phyloP scores from a whole-genome alignment of 1,140 invertebrate species.

The Temnothorax nylanderi region DNA sequence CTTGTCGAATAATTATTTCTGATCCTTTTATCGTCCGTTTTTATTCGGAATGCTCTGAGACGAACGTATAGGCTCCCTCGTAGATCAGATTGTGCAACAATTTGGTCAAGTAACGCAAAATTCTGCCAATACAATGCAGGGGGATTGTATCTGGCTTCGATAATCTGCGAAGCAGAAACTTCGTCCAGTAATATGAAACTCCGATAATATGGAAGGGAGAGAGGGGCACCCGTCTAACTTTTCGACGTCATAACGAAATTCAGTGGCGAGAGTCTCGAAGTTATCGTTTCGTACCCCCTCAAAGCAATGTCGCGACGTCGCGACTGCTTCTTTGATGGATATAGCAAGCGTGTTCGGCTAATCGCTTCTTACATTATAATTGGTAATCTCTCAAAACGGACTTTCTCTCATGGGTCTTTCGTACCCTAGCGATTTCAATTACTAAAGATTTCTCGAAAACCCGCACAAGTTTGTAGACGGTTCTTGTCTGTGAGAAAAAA shows the following conservation, averaged over 20 bases:
- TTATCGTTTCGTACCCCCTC: conserved; percentile 47
- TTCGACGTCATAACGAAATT: conserved; percentile 54
- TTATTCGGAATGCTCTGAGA: neutral
- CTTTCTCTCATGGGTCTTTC: too few species aligned
- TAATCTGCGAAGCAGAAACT: conserved; percentile 54
- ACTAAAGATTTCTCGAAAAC: too few species aligned
- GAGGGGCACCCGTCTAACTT: conserved; percentile 15
- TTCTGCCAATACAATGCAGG: neutral
- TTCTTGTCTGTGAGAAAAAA: too few species aligned
- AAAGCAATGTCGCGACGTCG: conserved; percentile 22
- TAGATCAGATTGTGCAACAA: conserved; percentile 31
- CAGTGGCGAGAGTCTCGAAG: conserved; percentile 44
- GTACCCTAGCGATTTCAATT: too few species aligned
- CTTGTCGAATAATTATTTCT: neutral
- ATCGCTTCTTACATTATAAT: conserved; percentile 30
- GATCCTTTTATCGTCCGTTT: neutral
- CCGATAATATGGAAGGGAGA: conserved; percentile 14
- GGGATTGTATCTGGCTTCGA: conserved; percentile 55
- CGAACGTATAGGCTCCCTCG: neutral
- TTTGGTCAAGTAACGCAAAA: conserved; percentile 2
- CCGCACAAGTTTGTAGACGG: too few species aligned
- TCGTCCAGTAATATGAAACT: conserved; percentile 51
- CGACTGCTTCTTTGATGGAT: conserved; percentile 26
- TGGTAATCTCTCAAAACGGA: neutral
- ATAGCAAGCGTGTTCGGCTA: neutral